These are phyloP conservation scores for Baryphthengus martii DNA, from an alignment of 2,113 vertebrate genomes.

Conservation along the genomic window DNA sequence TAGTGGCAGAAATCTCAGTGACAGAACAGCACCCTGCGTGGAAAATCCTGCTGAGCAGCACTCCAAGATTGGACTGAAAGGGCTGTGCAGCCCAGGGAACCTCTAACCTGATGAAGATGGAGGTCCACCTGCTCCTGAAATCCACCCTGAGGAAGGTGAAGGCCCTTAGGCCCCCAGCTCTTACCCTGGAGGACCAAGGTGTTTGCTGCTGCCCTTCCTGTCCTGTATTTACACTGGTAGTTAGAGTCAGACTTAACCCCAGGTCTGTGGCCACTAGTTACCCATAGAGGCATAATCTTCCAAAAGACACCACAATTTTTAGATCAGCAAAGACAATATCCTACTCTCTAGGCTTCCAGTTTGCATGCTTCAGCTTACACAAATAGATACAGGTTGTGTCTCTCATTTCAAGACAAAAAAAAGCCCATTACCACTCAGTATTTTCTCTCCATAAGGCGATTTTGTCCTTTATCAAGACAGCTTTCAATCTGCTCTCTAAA, in stretches of 20 bases:
- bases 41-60: background rate
- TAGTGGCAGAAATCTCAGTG: background rate
- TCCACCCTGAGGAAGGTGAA: background rate
- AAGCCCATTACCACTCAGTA: background rate
- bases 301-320: background rate
- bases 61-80: background rate
- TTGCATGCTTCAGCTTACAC: background rate
- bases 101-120: background rate
- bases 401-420: background rate
- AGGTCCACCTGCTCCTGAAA: background rate
- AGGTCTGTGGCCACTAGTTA: background rate
- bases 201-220: background rate
- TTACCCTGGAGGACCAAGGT: background rate
- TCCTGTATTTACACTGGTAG: too few relatives aligned
- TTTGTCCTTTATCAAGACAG: background rate
- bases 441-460: background rate
- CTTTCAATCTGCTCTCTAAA: background rate
- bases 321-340: background rate
- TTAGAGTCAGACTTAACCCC: background rate
- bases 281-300: background rate
- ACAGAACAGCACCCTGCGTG: background rate
- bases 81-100: background rate
- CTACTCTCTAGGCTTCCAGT: background rate
- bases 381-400: background rate
- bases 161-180: background rate